Evolutionary conservation across 2,888 invertebrate species (phyloP), one percentile per base, ranked within the genome.

Genomic region (Xylophagus ater): DNA sequence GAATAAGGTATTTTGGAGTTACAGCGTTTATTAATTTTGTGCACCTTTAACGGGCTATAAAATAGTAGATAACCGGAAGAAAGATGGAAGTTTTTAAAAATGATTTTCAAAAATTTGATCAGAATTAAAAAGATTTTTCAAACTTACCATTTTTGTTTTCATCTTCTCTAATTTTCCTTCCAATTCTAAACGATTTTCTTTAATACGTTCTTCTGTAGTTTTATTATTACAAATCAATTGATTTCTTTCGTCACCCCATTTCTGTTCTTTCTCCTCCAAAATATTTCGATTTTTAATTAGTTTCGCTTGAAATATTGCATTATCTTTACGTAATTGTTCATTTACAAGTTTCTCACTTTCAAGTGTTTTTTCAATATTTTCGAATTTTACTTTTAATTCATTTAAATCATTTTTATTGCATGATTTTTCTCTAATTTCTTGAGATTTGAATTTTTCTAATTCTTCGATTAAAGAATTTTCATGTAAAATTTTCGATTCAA

Each of bases 111-210:
- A 21, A n/a, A 3, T 17, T 24, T 19, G 20, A 18, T 9, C 8
- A 24, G 5, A 4, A 6, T 7, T 29, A 23, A 23, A 20, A 30
- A 30, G n/a, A 15, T 13, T 13, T n/a, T 21, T 10, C 10, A 14
- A 10, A 72, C 76, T 74, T 69, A 84, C 83, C 82, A 85, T 83
- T 73, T 81, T 81, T 35, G 74, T 70, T 59, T 85, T 86, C 74
- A 85, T 79, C 60, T 78, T 73, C 53, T 79, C 80, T 53, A 86
- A 64, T 64, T 84, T 85, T 48, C 72, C 71, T 52, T 81, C 83
- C 55, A 83, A 77, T 53, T 81, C 81, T n/a, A 59, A 45, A 3
- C 65, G 63, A 43, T 58, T 60, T 17, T 60, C 62, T 37, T 62
- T 64, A 4, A 62, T 49, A 13, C 55, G 56, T 4, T 62, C 53